phyloP scores from a whole-genome alignment of 2,113 vertebrate species.

The Chiloscyllium plagiosum region DNA sequence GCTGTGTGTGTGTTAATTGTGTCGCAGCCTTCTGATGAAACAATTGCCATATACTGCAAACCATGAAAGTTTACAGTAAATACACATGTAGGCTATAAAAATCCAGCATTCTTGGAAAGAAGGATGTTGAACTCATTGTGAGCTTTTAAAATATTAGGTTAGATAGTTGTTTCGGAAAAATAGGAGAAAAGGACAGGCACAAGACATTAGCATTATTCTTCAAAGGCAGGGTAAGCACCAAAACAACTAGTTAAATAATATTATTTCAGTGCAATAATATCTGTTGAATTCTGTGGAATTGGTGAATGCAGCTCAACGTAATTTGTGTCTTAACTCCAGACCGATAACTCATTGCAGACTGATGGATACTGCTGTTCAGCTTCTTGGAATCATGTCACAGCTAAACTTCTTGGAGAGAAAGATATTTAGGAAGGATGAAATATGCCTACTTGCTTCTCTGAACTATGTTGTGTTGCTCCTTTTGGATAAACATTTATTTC shows the following conservation, averaged over 20 bases:
- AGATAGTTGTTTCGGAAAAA: neutral
- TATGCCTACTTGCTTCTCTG: neutral
- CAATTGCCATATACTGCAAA: neutral
- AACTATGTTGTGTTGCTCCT: neutral
- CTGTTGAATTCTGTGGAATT: neutral
- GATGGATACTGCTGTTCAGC: neutral
- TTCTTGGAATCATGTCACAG: neutral
- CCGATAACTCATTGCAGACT: neutral
- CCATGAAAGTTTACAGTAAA: neutral
- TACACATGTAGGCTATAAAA: neutral
- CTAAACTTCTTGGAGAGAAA: neutral
- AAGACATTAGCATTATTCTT: neutral
- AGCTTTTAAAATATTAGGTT: neutral
- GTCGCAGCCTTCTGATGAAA: conserved; percentile 29
- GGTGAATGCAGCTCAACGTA: neutral
- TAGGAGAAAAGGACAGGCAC: neutral
- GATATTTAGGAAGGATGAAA: neutral
- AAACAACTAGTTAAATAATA: neutral
- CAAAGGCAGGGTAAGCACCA: neutral
- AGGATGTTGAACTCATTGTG: neutral
- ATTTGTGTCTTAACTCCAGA: neutral
- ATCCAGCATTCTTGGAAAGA: neutral
- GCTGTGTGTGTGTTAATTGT: conserved; percentile 39
- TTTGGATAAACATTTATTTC: neutral
- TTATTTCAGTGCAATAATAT: neutral